A percentile compares a stretch with the other conserved stretches of the same genome.
Conservation (phyloP, 1,140 invertebrate species). For the Drosophila pachea region DNA sequence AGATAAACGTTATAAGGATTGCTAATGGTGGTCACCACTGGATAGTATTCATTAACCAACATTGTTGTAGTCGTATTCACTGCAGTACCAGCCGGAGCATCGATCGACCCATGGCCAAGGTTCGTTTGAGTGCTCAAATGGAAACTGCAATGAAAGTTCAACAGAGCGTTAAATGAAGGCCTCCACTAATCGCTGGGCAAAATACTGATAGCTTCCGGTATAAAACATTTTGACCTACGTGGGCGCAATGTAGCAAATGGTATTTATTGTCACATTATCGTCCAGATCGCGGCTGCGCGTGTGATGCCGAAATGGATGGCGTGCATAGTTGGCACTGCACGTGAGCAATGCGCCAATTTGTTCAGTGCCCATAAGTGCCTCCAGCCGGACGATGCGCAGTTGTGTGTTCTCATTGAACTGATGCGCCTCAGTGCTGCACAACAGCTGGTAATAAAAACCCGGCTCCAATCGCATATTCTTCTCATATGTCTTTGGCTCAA, state of each 20-base stretch:
- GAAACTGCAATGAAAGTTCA: conserved; percentile 63
- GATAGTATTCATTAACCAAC: conserved; percentile 78
- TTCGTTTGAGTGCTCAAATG: conserved; percentile 76
- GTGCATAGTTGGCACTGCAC: conserved; percentile 56
- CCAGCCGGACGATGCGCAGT: conserved; percentile 64
- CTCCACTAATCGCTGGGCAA: conserved; percentile 16
- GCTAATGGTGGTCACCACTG: conserved; percentile 64
- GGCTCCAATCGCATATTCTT: conserved; percentile 69
- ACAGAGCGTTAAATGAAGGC: conserved; percentile 49
- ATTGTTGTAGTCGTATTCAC: conserved; percentile 49
- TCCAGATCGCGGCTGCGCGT: conserved; percentile 72
- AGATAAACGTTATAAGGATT: conserved; percentile 75
- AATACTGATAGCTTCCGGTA: conserved; percentile 49
- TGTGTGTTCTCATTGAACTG: conserved; percentile 78
- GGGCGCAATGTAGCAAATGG: conserved; percentile 77
- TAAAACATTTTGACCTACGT: conserved; percentile 70
- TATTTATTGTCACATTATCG: conserved; percentile 73
- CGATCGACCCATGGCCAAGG: conserved; percentile 51
- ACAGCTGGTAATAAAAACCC: conserved; percentile 64
- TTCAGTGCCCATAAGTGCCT: conserved; percentile 74
- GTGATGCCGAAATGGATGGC: conserved; percentile 67
- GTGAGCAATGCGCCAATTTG: conserved; percentile 62
- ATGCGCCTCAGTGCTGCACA: conserved; percentile 66
- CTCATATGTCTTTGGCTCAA: conserved; percentile 49
- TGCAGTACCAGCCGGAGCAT: conserved; percentile 5